Evolutionary conservation across 2,888 invertebrate species (phyloP), one percentile per base, ranked within the genome.

Genomic region (Lasioglossum pauxillum): DNA sequence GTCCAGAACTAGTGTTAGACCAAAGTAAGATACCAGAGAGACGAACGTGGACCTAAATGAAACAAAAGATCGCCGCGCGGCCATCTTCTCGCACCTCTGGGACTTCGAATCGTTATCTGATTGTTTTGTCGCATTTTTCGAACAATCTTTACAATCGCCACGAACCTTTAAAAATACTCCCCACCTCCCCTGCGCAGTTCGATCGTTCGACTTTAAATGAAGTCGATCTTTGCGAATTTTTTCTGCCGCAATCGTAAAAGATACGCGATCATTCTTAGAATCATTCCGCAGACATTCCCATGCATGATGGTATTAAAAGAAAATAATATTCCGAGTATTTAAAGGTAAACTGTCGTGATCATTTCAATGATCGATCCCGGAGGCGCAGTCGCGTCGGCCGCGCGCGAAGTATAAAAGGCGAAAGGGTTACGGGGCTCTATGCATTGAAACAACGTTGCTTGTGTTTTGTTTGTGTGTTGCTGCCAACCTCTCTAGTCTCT

Each of bases 401-500:
- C 81, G 78, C 71, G 78, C 71, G 72, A 57, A 82, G 84, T 87
- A 86, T 76, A 82, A 84, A 89, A 88, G 89, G 89, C 88, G 90
- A 88, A 74, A 86, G 69, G 83, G 81, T 83, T 88, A 83, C 85
- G 85, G 87, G 85, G 88, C 86, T 91, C 91, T 95, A 95, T 95
- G 94, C 94, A 95, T 92, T 91, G 92, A 93, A 94, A 94, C 92
- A 95, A 94, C 91, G 93, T 93, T 94, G 91, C 86, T 90, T 90
- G 89, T 88, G 89, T 90, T 92, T 87, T 89, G 87, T 84, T 90
- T 91, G 69, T 49, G 49, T 79, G 90, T 93, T 92, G 96, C 96
- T 96, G 96, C 96, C 97, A 98, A 98, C 98, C 98, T 98, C 98
- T 97, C 97, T 97, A 96, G 98, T 98, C 96, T 98, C 97, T 96